These are phyloP conservation scores for Drosophila maculinotata DNA, from an alignment of 2,888 invertebrate genomes.

Conservation along the genomic window DNA sequence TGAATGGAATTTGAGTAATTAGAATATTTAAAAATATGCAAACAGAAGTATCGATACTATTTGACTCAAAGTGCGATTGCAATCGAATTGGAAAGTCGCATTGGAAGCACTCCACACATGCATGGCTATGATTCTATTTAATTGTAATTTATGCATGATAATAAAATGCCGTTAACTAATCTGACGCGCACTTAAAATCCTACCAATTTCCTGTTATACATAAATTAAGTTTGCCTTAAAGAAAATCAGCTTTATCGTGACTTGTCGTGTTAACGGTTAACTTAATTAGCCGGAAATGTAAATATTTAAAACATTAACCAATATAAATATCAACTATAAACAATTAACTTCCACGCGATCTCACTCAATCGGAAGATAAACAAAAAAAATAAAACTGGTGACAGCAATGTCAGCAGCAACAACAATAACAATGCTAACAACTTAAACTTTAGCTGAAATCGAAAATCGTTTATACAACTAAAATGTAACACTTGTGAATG, in stretches of 20 bases:
- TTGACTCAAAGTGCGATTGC: not conserved
- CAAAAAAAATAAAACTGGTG: conserved; percentile 8
- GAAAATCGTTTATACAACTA: conserved; percentile 26
- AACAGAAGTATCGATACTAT: not conserved
- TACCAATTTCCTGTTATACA: conserved; percentile 56
- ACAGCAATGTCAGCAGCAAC: conserved; percentile 11
- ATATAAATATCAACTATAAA: conserved; percentile 31
- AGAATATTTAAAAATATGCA: not conserved
- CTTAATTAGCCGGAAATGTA: conserved; percentile 71
- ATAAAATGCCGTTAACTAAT: conserved; percentile 30
- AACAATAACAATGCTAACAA: conserved; percentile 19
- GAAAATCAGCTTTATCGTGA: conserved; percentile 48
- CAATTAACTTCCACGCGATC: conserved; percentile 44
- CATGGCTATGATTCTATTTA: not conserved
- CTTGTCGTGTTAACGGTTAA: conserved; percentile 55
- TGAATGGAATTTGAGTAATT: too few relatives aligned
- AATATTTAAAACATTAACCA: conserved; percentile 40
- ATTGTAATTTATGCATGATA: conserved; percentile 26
- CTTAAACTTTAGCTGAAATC: conserved; percentile 20
- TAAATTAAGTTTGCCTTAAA: conserved; percentile 25
- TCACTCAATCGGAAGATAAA: conserved; percentile 25
- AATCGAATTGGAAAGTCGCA: conserved; percentile 5
- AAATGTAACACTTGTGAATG: conserved; percentile 42
- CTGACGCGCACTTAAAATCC: conserved; percentile 13
- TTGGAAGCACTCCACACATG: conserved; percentile 12